These are phyloP conservation scores for Drosophila infuscata DNA, from an alignment of 2,888 invertebrate genomes.

Conservation along the genomic window DNA sequence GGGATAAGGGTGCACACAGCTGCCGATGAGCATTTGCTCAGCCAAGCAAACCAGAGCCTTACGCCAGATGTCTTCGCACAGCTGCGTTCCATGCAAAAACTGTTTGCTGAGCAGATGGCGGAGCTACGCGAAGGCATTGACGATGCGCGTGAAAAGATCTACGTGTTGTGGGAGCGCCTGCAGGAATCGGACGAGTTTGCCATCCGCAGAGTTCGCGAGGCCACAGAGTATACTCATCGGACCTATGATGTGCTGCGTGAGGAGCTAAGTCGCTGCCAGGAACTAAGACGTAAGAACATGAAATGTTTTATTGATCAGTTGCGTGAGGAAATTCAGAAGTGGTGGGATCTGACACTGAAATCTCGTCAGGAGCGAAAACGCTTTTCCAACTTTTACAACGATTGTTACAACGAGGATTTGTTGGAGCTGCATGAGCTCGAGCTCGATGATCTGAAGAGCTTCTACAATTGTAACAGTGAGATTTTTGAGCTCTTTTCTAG, in stretches of 20 bases:
- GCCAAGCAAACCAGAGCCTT: constrained; percentile 86
- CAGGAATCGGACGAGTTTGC: constrained; percentile 88
- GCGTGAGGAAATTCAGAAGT: constrained; percentile 89
- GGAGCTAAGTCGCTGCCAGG: constrained; percentile 91
- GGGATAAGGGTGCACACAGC: constrained; percentile 76
- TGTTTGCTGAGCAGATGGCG: constrained; percentile 87
- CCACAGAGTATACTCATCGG: constrained; percentile 73
- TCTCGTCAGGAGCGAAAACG: constrained; percentile 87
- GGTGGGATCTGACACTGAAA: constrained; percentile 93
- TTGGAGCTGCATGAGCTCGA: constrained; percentile 92
- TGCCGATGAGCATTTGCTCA: constrained; percentile 83
- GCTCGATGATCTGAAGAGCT: constrained; percentile 88
- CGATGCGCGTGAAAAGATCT: constrained; percentile 88
- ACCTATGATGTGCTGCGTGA: constrained; percentile 85
- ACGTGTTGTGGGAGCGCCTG: constrained; percentile 90
- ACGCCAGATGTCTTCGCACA: constrained; percentile 88
- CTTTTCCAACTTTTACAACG: constrained; percentile 88
- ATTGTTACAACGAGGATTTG: constrained; percentile 92
- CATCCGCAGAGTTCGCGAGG: constrained; percentile 87
- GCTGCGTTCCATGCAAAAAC: constrained; percentile 87
- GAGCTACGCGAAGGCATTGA: constrained; percentile 87
- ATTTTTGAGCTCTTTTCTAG: constrained; percentile 89
- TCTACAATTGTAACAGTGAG: constrained; percentile 88
- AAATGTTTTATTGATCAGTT: constrained; percentile 87
- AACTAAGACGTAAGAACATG: constrained; percentile 91